Base-by-base conservation (phyloP, 2,113 vertebrate species). In the Muntiacus muntjak region DNA sequence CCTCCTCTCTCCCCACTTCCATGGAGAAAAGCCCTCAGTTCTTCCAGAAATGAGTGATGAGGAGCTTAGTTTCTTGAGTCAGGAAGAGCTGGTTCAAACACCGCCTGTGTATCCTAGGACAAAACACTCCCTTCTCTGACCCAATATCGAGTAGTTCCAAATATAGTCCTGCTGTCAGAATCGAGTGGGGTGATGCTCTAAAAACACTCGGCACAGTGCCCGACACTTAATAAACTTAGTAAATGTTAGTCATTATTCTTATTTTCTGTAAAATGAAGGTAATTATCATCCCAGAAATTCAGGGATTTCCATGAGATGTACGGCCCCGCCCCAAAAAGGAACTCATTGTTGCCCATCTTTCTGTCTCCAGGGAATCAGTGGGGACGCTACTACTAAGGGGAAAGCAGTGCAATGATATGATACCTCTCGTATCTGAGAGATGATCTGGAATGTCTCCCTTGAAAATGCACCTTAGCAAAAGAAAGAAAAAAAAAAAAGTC, bases 11-110 rank as follows among this genome's bases (percentile, higher is more conserved):
- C 7, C 36, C 4, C 45, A 21, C 26, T 84, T 90, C 19, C 89
- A 55, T 6, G 33, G 58, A 55, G 17, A 58, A 87, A n/a, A 67
- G 47, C 21, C 60, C 26, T 60, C 30, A 54, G 14, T n/a, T 58
- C n/a, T 71, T 91, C 26, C 60, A 78, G 55, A 97, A 94, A 50
- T 86, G n/a, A 89, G 9, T 82, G 36, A 89, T 64, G 60, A 96
- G 57, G 21, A 26, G n/a, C n/a, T 89, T 86, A 54, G 52, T 40
- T 3, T 62, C 33, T 74, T 89, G 17, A 52, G 2, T 95, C 60
- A 60, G 55, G 91, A 97, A 87, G n/a, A 45, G n/a, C 2, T 50
- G 33, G 82, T 94, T 83, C 57, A 90, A 89, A 95, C 43, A 21
- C 36, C 76, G 76, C 26, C 85, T 87, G 25, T 64, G 57, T 76